phyloP scores from a whole-genome alignment of 2,888 invertebrate genomes.

The Ecdyonurus torrentis region DNA sequence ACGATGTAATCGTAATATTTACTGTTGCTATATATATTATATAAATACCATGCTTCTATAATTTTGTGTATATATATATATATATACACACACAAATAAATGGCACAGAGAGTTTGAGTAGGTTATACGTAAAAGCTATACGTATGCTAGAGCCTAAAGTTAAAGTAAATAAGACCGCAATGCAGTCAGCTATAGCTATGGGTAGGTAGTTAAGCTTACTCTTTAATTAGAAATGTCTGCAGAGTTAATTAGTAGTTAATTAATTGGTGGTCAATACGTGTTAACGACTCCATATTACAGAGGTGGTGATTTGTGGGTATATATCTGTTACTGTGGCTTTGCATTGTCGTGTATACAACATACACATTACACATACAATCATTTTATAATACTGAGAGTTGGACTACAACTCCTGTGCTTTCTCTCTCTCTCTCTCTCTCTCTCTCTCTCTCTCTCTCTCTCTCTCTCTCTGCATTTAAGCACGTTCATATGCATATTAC shows the following conservation, averaged over 20 bases:
- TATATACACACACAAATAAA: too few species aligned
- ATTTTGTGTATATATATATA: too few species aligned
- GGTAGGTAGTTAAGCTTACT: background rate
- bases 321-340: background rate
- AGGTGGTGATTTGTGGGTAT: background rate
- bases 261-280: background rate
- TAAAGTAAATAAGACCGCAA: background rate
- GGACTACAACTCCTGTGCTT: background rate
- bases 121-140: too few species aligned
- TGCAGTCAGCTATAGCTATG: background rate
- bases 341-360: background rate
- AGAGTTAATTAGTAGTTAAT: background rate
- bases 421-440: background rate
- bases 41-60: too few species aligned
- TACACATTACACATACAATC: too few species aligned
- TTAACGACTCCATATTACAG: background rate
- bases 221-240: background rate
- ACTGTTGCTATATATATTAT: too few species aligned
- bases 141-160: too few species aligned
- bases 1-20: too few species aligned
- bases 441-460: background rate
- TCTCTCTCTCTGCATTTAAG: background rate
- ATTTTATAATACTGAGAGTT: too few species aligned
- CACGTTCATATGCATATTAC: too few species aligned
- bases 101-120: too few species aligned